phyloP scores from a whole-genome alignment of 2,888 invertebrate genomes.

The Embidobia sp. region DNA sequence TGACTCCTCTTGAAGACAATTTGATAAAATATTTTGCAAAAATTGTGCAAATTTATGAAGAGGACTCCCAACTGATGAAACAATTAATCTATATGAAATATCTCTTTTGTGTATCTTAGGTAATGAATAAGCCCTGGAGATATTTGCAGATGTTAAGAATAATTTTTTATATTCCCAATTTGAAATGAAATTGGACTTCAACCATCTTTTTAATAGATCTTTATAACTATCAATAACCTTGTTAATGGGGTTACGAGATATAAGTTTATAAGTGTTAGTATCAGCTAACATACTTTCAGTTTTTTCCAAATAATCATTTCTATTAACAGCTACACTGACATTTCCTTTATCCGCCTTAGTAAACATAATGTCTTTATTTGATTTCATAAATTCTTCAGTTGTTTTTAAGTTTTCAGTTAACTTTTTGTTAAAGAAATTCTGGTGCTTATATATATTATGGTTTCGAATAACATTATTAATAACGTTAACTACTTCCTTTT shows the following conservation, averaged over 20 bases:
- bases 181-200: background rate
- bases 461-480: no score
- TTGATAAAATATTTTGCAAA: background rate
- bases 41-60: background rate
- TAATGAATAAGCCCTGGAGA: background rate
- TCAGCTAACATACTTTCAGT: background rate
- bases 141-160: background rate
- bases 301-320: background rate
- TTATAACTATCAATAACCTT: background rate
- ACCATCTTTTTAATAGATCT: background rate
- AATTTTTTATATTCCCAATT: background rate
- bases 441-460: no score
- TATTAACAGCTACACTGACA: background rate
- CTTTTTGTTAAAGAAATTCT: no score
- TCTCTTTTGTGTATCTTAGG: background rate
- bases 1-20: background rate
- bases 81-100: background rate
- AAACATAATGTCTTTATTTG: no score
- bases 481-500: no score
- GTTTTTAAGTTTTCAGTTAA: no score
- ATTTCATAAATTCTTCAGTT: no score
- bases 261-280: background rate
- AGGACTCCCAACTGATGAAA: background rate
- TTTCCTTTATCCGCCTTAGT: background rate
- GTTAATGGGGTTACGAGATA: background rate